Evolutionary conservation across 1,140 invertebrate species (phyloP).

Genomic region (Drosophila nigromelanica): DNA sequence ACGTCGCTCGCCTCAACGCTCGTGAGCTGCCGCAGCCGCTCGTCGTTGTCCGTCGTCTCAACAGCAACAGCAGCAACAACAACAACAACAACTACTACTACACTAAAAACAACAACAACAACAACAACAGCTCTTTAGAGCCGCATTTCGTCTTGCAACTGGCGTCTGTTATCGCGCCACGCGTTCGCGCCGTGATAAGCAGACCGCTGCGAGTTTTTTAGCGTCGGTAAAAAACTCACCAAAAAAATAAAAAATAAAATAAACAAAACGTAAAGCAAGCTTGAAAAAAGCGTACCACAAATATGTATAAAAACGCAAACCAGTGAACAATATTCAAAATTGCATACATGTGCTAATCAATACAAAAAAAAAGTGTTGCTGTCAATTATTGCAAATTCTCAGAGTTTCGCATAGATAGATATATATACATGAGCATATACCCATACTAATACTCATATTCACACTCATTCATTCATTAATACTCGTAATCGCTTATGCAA

Average conservation of each 20-base stretch:
- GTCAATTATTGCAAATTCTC: constrained; percentile 48
- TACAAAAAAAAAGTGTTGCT: constrained; percentile 48
- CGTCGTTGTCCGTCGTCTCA: constrained; percentile 16
- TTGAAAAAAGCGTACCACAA: background rate
- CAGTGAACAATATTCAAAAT: constrained; percentile 59
- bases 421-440: constrained; percentile 27
- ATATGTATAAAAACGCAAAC: background rate
- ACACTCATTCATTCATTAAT: background rate
- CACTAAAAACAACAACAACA: too few relatives aligned
- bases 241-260: background rate
- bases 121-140: constrained; percentile 19
- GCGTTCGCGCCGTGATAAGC: constrained; percentile 51
- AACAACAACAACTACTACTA: background rate
- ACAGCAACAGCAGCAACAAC: background rate
- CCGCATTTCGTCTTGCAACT: constrained; percentile 23
- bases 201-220: constrained; percentile 36
- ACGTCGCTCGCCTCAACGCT: constrained; percentile 60
- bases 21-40: constrained; percentile 22
- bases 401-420: constrained; percentile 21
- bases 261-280: background rate
- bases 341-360: constrained; percentile 52
- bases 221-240: constrained; percentile 33
- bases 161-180: constrained; percentile 50
- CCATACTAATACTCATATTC: constrained; percentile 8
- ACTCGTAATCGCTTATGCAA: constrained; percentile 21